Conservation (phyloP, 2,888 invertebrate species). For the Orthosia gothica region DNA sequence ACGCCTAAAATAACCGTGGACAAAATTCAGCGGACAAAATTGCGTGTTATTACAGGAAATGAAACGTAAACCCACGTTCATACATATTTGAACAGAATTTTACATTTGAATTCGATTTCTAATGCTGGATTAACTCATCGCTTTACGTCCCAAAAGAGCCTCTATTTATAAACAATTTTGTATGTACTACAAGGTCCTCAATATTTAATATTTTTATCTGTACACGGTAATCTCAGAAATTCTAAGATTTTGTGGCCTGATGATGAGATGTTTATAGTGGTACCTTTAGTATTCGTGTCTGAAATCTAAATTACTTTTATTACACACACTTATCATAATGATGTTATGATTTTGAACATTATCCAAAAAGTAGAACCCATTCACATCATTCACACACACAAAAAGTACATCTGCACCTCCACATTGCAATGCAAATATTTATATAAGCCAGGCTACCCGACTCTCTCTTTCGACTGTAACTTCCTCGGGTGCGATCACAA, state of each 20-base stretch:
- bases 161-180: not conserved
- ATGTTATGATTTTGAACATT: not conserved
- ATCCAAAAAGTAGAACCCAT: slow-evolving; percentile 9
- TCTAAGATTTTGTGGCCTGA: not conserved
- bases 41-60: slow-evolving; percentile 34
- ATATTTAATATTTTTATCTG: not conserved
- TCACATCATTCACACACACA: not conserved
- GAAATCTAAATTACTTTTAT: not conserved
- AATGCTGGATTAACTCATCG: slow-evolving; percentile 23
- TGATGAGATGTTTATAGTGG: not conserved
- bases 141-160: not conserved
- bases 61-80: slow-evolving; percentile 22
- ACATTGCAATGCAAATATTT: slow-evolving; percentile 68
- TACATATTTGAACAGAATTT: not conserved
- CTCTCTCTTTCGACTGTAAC: slow-evolving; percentile 84
- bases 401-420: slow-evolving; percentile 12
- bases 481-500: slow-evolving; percentile 77
- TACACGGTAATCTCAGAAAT: not conserved
- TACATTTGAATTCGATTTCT: not conserved
- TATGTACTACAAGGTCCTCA: not conserved
- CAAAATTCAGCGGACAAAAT: slow-evolving; percentile 17
- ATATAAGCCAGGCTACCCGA: slow-evolving; percentile 92
- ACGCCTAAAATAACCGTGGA: slow-evolving; percentile 21
- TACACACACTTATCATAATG: not conserved
- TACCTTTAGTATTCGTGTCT: not conserved